Percentiles rank a stretch among this genome's conserved stretches.
Evolutionary conservation across 2,888 invertebrate species (phyloP).

Genomic region (Ypsolopha sequella): DNA sequence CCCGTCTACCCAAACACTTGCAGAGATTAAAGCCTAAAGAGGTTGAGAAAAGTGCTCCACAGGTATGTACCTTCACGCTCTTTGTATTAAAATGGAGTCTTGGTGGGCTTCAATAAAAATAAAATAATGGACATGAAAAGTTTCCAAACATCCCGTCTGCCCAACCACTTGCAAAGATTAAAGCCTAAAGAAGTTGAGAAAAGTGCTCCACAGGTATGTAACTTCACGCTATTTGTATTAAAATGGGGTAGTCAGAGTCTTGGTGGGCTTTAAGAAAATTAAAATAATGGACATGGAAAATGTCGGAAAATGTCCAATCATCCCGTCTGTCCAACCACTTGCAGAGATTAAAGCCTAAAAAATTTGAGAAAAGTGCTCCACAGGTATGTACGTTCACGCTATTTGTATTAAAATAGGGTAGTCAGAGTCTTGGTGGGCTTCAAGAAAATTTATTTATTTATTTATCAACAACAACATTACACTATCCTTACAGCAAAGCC

Average conservation of each 20-base stretch:
- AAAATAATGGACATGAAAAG: not conserved
- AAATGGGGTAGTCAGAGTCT: not conserved
- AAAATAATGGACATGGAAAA: too few relatives aligned
- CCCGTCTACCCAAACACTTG: too few relatives aligned
- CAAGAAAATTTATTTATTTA: too few relatives aligned
- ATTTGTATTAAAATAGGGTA: slow-evolving; percentile 5
- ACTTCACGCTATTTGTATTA: slow-evolving; percentile 3
- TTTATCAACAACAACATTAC: too few relatives aligned
- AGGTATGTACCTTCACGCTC: too few relatives aligned
- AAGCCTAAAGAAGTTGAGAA: slow-evolving; percentile 70
- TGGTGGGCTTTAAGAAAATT: too few relatives aligned
- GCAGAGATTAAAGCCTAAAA: slow-evolving; percentile 75
- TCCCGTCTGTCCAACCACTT: slow-evolving; percentile 76
- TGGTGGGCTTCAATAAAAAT: too few relatives aligned
- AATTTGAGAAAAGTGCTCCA: slow-evolving; percentile 44
- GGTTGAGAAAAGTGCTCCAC: too few relatives aligned
- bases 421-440: too few relatives aligned
- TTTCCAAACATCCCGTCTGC: slow-evolving; percentile 41
- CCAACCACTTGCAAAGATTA: slow-evolving; percentile 80
- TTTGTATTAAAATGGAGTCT: too few relatives aligned
- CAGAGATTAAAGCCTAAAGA: too few relatives aligned
- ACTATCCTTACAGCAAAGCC: too few relatives aligned
- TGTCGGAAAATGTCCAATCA: slow-evolving; percentile 15
- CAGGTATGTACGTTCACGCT: slow-evolving; percentile 35
- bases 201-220: slow-evolving; percentile 45